These are phyloP conservation scores for Danaus melanippus DNA, from an alignment of 1,140 invertebrate genomes.

Conservation along the genomic window DNA sequence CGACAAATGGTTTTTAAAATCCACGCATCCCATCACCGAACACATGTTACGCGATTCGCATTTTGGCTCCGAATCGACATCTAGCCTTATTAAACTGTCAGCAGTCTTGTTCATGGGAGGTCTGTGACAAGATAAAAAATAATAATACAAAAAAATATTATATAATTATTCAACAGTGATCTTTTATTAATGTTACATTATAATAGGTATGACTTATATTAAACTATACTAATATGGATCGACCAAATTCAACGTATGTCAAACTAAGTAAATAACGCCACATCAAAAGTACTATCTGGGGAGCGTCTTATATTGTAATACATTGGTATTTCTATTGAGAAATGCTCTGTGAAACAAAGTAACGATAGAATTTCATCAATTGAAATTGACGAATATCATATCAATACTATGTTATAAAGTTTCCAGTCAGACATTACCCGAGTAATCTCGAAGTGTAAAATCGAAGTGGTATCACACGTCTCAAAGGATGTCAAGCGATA, in stretches of 20 bases:
- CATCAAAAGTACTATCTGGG: too few relatives aligned
- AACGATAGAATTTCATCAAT: too few relatives aligned
- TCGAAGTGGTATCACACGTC: constrained; percentile 24
- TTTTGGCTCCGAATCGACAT: constrained; percentile 16
- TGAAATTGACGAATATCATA: too few relatives aligned
- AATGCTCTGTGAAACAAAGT: too few relatives aligned
- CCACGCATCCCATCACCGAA: constrained; percentile 11
- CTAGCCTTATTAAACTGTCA: constrained; percentile 36
- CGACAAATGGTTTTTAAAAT: constrained; percentile 15
- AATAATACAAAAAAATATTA: constrained; percentile 27
- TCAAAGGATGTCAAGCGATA: constrained; percentile 18
- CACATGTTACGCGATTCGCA: constrained; percentile 14
- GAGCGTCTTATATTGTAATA: too few relatives aligned
- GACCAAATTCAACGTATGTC: too few relatives aligned
- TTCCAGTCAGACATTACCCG: constrained; percentile 10
- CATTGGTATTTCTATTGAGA: too few relatives aligned
- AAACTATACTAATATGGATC: too few relatives aligned
- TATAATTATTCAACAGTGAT: neutral
- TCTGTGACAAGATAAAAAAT: constrained; percentile 50
- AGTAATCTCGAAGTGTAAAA: constrained; percentile 18
- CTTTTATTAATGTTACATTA: too few relatives aligned
- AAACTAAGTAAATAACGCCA: too few relatives aligned
- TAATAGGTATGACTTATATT: too few relatives aligned
- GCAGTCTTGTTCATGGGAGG: constrained; percentile 27
- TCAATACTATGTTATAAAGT: constrained; percentile 9